Evolutionary conservation across 2,888 invertebrate species (phyloP).

Genomic region (Dastarcus helophoroides): DNA sequence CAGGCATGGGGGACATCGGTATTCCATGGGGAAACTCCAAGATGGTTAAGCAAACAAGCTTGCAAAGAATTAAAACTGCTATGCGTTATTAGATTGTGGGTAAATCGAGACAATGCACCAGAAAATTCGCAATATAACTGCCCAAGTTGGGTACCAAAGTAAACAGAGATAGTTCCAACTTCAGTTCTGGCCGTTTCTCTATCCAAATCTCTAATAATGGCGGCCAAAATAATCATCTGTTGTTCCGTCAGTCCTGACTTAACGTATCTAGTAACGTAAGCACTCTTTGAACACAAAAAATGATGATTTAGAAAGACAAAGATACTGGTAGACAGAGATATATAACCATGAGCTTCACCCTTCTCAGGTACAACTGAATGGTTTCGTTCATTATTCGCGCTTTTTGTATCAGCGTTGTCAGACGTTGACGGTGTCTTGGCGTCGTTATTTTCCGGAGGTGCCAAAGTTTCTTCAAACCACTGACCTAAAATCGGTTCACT

Average conservation of each 20-base stretch:
- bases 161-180: slow-evolving; percentile 61
- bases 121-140: slow-evolving; percentile 65
- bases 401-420: slow-evolving; percentile 39
- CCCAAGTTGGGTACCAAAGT: slow-evolving; percentile 62
- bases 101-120: slow-evolving; percentile 64
- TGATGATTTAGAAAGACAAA: slow-evolving; percentile 77
- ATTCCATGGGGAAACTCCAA: slow-evolving; percentile 64
- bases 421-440: slow-evolving; percentile 43
- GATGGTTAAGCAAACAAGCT: slow-evolving; percentile 57
- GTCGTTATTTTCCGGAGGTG: slow-evolving; percentile 61
- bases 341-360: slow-evolving; percentile 72
- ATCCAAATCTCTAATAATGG: slow-evolving; percentile 83
- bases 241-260: slow-evolving; percentile 70
- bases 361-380: slow-evolving; percentile 59
- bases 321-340: slow-evolving; percentile 75
- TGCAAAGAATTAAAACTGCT: slow-evolving; percentile 57
- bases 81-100: slow-evolving; percentile 67
- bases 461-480: slow-evolving; percentile 90
- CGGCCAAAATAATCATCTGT: slow-evolving; percentile 79
- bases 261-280: slow-evolving; percentile 54
- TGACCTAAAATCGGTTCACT: slow-evolving; percentile 80
- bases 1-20: slow-evolving; percentile 52
- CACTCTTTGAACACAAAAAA: slow-evolving; percentile 61
- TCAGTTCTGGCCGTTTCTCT: slow-evolving; percentile 78
- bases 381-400: slow-evolving; percentile 37